Base-by-base conservation (phyloP, 2,113 vertebrate genomes). In the Nanorana parkeri region DNA sequence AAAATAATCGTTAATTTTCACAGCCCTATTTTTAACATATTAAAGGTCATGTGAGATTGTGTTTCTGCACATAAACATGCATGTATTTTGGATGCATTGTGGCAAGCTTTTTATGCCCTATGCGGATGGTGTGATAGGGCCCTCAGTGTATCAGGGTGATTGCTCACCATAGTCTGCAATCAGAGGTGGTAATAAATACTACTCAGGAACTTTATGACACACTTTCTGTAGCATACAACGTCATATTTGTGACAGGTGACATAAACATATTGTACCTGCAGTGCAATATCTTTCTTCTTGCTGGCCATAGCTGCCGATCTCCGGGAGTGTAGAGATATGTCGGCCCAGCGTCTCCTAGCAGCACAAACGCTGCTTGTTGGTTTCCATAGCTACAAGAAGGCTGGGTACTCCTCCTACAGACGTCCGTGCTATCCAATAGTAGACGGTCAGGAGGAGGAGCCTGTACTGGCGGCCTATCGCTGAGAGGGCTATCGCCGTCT, bases 211-310 rank as follows among this genome's bases (percentile, higher is more conserved):
- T 4, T 36, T 36, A 36, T 36, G 5, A 61, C 8, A 60, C 56
- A 6, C 17, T n/a, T n/a, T n/a, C n/a, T n/a, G n/a, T 4, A 41
- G 41, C 8, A 41, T 41, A 47, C 5, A 47, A 47, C 13, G 41
- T 15, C 10, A 1, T 47, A 10, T 47, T 47, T 10, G 10, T 13
- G 8, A 13, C 41, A 47, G 41, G 10, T 47, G 8, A 11, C 41
- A 47, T 13, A 2, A 36, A 3, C 6, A 36, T 36, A 36, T 88
- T 89, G 77, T 68, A 92, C 91, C 91, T 91, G 91, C 71, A 87
- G 77, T 7, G 61, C 24, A 1, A 29, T 1, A 73, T 91, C 87
- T n/a, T 85, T 90, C 41, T 78, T 90, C 85, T 83, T 90, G 3
- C 80, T 65, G 17, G 86, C 75, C 91, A 92, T 92, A 51, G 52